These are phyloP conservation scores for Notodonta ziczac DNA, from an alignment of 2,888 invertebrate genomes.

Conservation along the genomic window DNA sequence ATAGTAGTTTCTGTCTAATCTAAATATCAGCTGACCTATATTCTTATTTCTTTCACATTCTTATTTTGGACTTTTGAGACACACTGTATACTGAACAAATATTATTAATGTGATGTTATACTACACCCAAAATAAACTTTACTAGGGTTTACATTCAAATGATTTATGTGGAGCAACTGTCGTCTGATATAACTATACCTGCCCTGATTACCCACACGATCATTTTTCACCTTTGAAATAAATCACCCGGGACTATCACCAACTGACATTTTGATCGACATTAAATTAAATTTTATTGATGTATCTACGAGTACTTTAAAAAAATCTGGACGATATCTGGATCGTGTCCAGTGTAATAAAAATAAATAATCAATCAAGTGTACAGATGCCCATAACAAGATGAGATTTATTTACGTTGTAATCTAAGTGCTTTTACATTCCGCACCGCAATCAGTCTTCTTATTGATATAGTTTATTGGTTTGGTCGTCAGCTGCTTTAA, in stretches of 20 bases:
- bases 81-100: not conserved
- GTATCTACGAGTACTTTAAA: slow-evolving; percentile 42
- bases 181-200: slow-evolving; percentile 13
- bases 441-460: not conserved
- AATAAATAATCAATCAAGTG: slow-evolving; percentile 55
- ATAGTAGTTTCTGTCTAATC: too few species aligned
- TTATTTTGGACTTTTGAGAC: too few species aligned
- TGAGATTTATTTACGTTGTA: slow-evolving; percentile 24
- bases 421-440: slow-evolving; percentile 19
- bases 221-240: slow-evolving; percentile 44
- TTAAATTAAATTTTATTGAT: slow-evolving; percentile 56
- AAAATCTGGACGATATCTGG: slow-evolving; percentile 20
- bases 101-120: not conserved
- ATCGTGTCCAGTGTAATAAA: slow-evolving; percentile 48
- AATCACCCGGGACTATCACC: slow-evolving; percentile 51
- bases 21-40: too few species aligned
- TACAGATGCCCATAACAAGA: slow-evolving; percentile 29
- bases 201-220: slow-evolving; percentile 30
- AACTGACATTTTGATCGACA: slow-evolving; percentile 51
- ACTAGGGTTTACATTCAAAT: slow-evolving; percentile 24
- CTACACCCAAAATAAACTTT: not conserved
- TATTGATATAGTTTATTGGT: not conserved
- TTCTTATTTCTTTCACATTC: too few species aligned
- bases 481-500: not conserved
- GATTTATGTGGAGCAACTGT: slow-evolving; percentile 33